Evolutionary conservation across 2,888 invertebrate species (phyloP).

Genomic region (Conus canariensis): DNA sequence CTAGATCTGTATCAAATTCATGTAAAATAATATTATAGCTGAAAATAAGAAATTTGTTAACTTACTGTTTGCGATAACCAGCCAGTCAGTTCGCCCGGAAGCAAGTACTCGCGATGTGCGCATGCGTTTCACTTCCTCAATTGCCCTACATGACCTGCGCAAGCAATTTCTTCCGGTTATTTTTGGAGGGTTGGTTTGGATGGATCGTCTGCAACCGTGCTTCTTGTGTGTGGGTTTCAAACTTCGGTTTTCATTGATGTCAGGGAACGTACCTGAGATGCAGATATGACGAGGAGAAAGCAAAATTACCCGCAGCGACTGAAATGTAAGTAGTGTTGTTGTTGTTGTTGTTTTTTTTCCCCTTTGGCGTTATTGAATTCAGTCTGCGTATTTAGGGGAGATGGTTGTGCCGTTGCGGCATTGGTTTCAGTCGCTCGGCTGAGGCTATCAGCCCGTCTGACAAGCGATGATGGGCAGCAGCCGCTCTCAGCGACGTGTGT

Average conservation of each 20-base stretch:
- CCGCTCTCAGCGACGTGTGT: neutral
- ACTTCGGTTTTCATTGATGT: slow-evolving; percentile 28
- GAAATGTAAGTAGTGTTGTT: slow-evolving; percentile 5
- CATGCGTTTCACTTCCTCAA: neutral
- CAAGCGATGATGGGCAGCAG: neutral
- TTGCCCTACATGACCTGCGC: slow-evolving; percentile 1
- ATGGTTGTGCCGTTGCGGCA: neutral
- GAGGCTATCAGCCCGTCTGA: neutral
- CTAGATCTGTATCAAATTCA: slow-evolving; percentile 6
- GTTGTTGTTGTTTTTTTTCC: neutral
- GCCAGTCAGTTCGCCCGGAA: slow-evolving; percentile 41
- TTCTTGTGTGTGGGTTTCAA: slow-evolving; percentile 27
- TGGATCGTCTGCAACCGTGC: slow-evolving; percentile 54
- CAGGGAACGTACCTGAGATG: slow-evolving; percentile 14
- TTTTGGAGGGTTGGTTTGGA: slow-evolving; percentile 59
- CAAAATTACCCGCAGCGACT: slow-evolving; percentile 83
- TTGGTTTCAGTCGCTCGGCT: neutral
- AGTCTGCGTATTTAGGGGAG: neutral
- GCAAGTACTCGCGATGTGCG: slow-evolving; percentile 48
- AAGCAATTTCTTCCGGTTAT: slow-evolving; percentile 29
- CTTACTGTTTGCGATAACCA: slow-evolving; percentile 36
- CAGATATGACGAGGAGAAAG: slow-evolving; percentile 73
- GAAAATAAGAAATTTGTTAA: slow-evolving; percentile 34
- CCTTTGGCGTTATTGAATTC: neutral
- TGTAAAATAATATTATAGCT: slow-evolving; percentile 8